phyloP scores from a whole-genome alignment of 2,113 vertebrate genomes.

The Gadus chalcogrammus region DNA sequence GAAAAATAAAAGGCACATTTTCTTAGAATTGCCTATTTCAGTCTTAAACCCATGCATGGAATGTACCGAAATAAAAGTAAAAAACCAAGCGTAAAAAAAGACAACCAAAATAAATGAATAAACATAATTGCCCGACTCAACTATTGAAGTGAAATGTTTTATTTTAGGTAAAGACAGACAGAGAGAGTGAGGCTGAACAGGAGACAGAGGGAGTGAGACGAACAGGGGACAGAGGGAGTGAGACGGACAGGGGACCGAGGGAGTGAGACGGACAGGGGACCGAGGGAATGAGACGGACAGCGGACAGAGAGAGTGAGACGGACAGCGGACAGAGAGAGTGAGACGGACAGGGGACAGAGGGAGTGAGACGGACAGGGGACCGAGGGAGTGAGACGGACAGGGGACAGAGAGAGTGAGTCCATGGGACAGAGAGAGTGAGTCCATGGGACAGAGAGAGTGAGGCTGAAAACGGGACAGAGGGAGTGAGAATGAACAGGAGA shows the following conservation, averaged over 20 bases:
- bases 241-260: too few species aligned
- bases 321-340: too few species aligned
- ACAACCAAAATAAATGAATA: not conserved
- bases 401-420: not conserved
- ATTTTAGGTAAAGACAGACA: too few species aligned
- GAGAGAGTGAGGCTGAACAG: not conserved
- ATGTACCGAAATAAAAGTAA: too few species aligned
- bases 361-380: not conserved
- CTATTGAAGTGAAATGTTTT: not conserved
- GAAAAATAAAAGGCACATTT: too few species aligned
- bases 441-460: slow-evolving; percentile 13
- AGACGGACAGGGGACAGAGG: not conserved
- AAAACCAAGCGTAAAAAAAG: too few species aligned
- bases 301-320: slow-evolving; percentile 10
- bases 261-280: slow-evolving; percentile 19
- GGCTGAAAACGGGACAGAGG: not conserved
- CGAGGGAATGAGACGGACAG: not conserved
- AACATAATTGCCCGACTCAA: not conserved
- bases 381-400: slow-evolving; percentile 9
- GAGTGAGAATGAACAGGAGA: not conserved
- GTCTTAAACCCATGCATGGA: too few species aligned
- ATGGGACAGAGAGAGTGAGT: not conserved
- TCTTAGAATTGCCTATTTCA: too few species aligned
- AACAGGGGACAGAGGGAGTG: not conserved
- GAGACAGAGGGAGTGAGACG: slow-evolving; percentile 7